These are phyloP conservation scores for Scolopax bukidnonensis DNA, from an alignment of 2,797 vertebrate genomes.

Conservation along the genomic window DNA sequence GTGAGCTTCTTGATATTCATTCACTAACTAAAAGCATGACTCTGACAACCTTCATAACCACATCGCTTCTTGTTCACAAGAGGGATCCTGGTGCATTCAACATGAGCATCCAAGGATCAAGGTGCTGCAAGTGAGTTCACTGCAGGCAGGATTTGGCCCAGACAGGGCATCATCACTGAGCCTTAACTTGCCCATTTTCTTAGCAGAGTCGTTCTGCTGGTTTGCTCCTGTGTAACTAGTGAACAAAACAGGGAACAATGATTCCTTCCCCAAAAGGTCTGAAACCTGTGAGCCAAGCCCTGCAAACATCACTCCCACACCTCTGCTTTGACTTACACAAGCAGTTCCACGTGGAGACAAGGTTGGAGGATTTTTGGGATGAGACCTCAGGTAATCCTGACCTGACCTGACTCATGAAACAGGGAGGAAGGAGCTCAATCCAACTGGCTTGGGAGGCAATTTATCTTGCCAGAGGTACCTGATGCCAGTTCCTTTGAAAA, in stretches of 20 bases:
- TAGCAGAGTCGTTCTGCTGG: background rate
- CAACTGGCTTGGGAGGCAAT: background rate
- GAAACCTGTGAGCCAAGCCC: background rate
- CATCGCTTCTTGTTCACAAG: background rate
- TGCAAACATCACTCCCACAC: background rate
- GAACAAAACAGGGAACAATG: background rate
- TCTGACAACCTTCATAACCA: accelerated
- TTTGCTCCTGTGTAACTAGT: background rate
- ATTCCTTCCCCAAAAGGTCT: background rate
- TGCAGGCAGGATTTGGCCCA: background rate
- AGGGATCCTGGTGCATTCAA: background rate
- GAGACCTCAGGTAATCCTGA: slow-evolving; percentile 47
- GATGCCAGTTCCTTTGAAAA: slow-evolving; percentile 47
- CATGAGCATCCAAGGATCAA: accelerated
- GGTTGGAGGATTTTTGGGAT: background rate
- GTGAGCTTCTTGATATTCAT: background rate
- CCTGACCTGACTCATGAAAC: background rate
- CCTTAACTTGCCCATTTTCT: background rate
- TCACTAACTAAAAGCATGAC: background rate
- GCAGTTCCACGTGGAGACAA: background rate
- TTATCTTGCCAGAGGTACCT: slow-evolving; percentile 14
- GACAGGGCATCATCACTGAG: background rate
- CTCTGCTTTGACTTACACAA: background rate
- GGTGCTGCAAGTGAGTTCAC: background rate
- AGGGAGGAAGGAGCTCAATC: slow-evolving; percentile 9